Evolutionary conservation across 2,113 vertebrate species (phyloP), one percentile per base, ranked within the genome.

Genomic region (Progne subis): DNA sequence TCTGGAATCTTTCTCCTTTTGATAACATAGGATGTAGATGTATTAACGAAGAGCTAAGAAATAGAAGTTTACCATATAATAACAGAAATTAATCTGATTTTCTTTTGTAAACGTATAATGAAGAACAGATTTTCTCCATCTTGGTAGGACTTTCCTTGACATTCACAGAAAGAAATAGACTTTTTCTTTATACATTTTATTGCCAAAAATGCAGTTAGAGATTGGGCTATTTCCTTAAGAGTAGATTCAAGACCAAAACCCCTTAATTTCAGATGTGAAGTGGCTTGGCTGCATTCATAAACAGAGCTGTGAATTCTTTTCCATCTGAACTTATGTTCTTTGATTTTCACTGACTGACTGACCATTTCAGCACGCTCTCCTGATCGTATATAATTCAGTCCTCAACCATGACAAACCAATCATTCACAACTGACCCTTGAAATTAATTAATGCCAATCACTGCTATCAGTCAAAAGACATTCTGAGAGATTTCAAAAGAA

Each of bases 351-450:
- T 34, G 92, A 96, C 70, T 90, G 88, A 82, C 46, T 82, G 80
- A 95, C 78, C 76, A 83, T 94, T 95, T 96, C 90, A 88, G 69
- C 77, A 94, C 70, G 59, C 64, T 94, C 69, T 92, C 93, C 65
- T 86, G 94, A 89, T 94, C 57, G 59, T 97, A 94, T 97, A 95
- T 97, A 96, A 96, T 97, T 94, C 94, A 95, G 90, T 90, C 81
- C 94, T 97, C 96, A 77, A 96, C 94, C 96, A 96, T 93, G 88
- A 95, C 94, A 96, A 97, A 97, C 94, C 96, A 97, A 97, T 97
- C 96, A 97, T 97, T 97, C 94, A 97, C 95, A 97, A 93, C 86
- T 97, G 97, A 97, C 94, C 93, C 90, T 75, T 96, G 96, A 96
- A 95, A 96, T 77, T 74, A 97, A 94, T 75, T 94, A 91, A 86